phyloP scores from a whole-genome alignment of 2,113 vertebrate species.

The Sorex araneus region DNA sequence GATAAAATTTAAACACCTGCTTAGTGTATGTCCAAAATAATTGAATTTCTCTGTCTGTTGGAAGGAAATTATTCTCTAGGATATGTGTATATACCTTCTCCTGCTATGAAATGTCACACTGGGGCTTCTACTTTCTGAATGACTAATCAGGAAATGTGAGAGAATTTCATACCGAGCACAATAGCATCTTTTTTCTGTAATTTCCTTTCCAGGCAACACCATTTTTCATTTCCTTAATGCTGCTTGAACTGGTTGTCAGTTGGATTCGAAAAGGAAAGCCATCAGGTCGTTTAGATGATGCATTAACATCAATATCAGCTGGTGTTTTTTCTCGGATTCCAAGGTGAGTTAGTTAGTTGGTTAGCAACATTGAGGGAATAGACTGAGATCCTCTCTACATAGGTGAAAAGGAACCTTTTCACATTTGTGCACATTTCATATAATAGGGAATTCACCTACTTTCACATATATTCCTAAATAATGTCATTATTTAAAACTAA shows the following conservation, averaged over 20 bases:
- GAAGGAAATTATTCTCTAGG: background rate
- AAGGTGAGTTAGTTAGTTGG: slow-evolving; percentile 90
- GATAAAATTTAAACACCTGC: background rate
- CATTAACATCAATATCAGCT: slow-evolving; percentile 92
- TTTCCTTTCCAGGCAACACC: slow-evolving; percentile 91
- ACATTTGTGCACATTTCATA: background rate
- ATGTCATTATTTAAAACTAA: background rate
- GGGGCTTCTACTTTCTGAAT: background rate
- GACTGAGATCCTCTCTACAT: background rate
- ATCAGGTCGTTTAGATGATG: slow-evolving; percentile 89
- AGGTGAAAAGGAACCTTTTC: background rate
- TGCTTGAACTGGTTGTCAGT: slow-evolving; percentile 92
- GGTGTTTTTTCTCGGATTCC: slow-evolving; percentile 94
- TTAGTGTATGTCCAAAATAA: slow-evolving; percentile 15
- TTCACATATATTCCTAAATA: background rate
- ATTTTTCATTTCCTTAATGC: slow-evolving; percentile 93
- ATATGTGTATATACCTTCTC: background rate
- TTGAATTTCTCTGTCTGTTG: slow-evolving; percentile 3
- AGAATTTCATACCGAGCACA: background rate
- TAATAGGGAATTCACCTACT: background rate
- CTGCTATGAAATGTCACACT: background rate
- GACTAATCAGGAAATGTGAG: slow-evolving; percentile 53
- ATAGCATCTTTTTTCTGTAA: slow-evolving; percentile 61
- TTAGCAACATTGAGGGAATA: background rate
- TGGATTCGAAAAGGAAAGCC: slow-evolving; percentile 88